Percentiles rank a stretch among this genome's conserved stretches.
Conservation (phyloP, 2,113 vertebrate species). For the Trochalopteron elliotii region DNA sequence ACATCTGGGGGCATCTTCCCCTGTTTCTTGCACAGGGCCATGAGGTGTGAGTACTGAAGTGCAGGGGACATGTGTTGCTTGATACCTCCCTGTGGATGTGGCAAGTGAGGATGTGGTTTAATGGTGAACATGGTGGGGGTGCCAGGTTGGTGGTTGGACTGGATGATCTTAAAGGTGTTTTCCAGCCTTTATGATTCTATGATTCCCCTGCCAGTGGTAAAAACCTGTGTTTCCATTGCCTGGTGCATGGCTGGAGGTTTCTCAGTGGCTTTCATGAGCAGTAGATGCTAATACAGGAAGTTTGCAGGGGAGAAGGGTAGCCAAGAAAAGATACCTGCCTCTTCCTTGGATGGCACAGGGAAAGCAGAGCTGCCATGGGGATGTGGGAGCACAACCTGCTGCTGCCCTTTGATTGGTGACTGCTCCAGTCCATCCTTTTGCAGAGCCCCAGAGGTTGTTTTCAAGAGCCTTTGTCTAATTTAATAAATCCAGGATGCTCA, state of each 20-base stretch:
- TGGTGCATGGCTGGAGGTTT: neutral
- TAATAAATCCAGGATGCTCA: conserved; percentile 40
- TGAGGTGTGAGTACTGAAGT: neutral
- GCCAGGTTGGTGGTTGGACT: neutral
- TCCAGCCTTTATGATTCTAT: neutral
- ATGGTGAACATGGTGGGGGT: neutral
- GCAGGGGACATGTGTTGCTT: neutral
- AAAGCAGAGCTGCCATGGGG: neutral
- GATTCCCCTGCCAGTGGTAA: neutral
- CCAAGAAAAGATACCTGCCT: neutral
- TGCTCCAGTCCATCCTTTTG: neutral
- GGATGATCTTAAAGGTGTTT: neutral
- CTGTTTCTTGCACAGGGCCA: neutral
- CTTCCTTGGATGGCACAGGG: neutral
- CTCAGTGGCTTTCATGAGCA: neutral
- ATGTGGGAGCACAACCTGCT: neutral
- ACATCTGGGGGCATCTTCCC: neutral
- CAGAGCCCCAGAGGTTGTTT: neutral
- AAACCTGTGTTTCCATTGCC: neutral
- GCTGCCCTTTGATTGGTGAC: neutral
- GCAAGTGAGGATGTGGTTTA: neutral
- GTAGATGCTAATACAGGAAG: neutral
- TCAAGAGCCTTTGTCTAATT: conserved; percentile 35
- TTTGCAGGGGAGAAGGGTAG: neutral
- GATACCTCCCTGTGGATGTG: neutral